A percentile compares a stretch with the other conserved stretches of the same genome.
Evolutionary conservation across 2,113 vertebrate genomes (phyloP).

Genomic region (Clupea harengus): DNA sequence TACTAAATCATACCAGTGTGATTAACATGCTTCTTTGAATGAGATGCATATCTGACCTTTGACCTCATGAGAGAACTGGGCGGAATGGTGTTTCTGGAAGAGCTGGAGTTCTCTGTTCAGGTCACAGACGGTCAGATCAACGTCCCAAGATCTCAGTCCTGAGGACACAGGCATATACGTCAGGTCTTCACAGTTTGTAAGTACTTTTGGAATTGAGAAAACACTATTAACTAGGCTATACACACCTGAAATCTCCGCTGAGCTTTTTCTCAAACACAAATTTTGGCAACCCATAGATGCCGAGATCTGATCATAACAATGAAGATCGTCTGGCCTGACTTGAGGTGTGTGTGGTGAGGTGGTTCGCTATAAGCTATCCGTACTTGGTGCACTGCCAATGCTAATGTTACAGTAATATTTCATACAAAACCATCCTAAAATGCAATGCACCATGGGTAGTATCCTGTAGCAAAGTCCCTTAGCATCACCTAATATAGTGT

Average conservation of each 20-base stretch:
- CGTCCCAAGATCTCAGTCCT: constrained; percentile 88
- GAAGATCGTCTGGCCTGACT: not conserved
- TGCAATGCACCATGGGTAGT: not conserved
- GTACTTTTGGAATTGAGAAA: not conserved
- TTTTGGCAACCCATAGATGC: too few relatives aligned
- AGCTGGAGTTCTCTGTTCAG: constrained; percentile 86
- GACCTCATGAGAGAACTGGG: constrained; percentile 90
- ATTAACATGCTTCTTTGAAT: not conserved
- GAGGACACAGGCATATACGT: constrained; percentile 22
- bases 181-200: not conserved
- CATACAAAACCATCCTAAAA: not conserved
- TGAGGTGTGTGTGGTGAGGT: not conserved
- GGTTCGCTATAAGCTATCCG: not conserved
- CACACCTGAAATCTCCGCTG: too few relatives aligned
- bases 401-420: not conserved
- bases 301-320: too few relatives aligned
- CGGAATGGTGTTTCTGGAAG: constrained; percentile 86
- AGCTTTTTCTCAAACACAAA: too few relatives aligned
- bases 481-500: too few relatives aligned
- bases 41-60: constrained; percentile 79
- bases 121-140: constrained; percentile 77
- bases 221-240: not conserved
- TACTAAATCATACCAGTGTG: not conserved
- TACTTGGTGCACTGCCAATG: not conserved
- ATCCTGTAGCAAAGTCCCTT: too few relatives aligned